phyloP scores from a whole-genome alignment of 2,888 invertebrate genomes.

The Mycogona germanica region DNA sequence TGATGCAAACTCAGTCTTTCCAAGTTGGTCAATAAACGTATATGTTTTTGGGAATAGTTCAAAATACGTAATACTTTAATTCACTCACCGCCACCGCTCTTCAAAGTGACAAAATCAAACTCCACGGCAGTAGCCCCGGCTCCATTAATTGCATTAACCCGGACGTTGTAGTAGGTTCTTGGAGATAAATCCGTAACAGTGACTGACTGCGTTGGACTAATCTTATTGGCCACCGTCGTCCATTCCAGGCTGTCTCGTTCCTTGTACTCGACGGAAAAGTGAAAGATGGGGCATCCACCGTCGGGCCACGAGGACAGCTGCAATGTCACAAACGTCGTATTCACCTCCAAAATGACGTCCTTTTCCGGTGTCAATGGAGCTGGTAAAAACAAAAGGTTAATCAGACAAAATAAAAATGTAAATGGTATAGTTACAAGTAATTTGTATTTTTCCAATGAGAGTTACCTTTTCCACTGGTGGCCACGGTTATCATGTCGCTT shows the following conservation, averaged over 20 bases:
- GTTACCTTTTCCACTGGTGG: slow-evolving; percentile 67
- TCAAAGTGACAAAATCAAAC: slow-evolving; percentile 18
- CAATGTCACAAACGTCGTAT: slow-evolving; percentile 63
- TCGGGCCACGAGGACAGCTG: slow-evolving; percentile 73
- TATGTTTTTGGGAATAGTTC: too few relatives aligned
- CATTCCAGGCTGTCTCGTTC: slow-evolving; percentile 36
- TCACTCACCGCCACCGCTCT: slow-evolving; percentile 2
- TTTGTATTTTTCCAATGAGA: neutral
- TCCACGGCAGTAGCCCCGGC: slow-evolving; percentile 20
- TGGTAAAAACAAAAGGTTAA: slow-evolving; percentile 22
- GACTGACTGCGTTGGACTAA: slow-evolving; percentile 38
- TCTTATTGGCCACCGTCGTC: slow-evolving; percentile 43
- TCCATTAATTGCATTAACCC: slow-evolving; percentile 17
- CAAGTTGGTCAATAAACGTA: too few relatives aligned
- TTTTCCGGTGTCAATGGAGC: slow-evolving; percentile 59
- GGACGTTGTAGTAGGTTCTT: slow-evolving; percentile 12
- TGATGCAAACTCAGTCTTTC: too few relatives aligned
- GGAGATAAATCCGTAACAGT: slow-evolving; percentile 27
- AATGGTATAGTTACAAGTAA: neutral
- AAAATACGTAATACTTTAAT: too few relatives aligned
- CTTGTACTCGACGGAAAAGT: slow-evolving; percentile 54
- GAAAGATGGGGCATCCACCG: slow-evolving; percentile 67
- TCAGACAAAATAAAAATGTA: neutral
- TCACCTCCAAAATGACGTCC: slow-evolving; percentile 59
- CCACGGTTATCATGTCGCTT: slow-evolving; percentile 54